Base-by-base conservation (phyloP, 2,888 invertebrate species). In the Ophioninae sp. region DNA sequence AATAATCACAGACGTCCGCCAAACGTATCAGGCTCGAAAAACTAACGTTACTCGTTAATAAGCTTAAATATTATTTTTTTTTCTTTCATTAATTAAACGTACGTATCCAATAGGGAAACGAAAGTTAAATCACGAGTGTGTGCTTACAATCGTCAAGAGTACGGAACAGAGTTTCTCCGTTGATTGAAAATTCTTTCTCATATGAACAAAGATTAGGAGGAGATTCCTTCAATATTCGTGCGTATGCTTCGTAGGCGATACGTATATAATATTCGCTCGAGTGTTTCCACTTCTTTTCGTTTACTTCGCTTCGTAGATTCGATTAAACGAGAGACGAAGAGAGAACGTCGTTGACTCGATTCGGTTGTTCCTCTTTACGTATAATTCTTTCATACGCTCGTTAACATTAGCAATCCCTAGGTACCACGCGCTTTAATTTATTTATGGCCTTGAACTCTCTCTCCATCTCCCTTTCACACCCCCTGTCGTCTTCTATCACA, bases 1-100 rank as follows among this genome's bases (percentile, higher is more conserved):
- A 76, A 87, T 88, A 88, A 89, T 90, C 88, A 89, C 88, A 89
- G 88, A 89, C 89, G 87, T 89, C 87, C 87, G 89, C 88, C 89
- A 88, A 89, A 89, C 88, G 88, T 87, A 88, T 87, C 87, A 89
- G 89, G 89, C 88, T 86, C 87, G 73, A 51, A 86, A 87, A 87
- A 87, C 85, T 87, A 88, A 86, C 82, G 72, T 83, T 88, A 87
- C 85, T 82, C 85, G 86, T 51, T 51, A 51, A 51, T 86, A 85
- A 85, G 73, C 86, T 87, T 59, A 59, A 78, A 78, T 65, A 78
- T 76, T 81, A 80, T 84, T 77, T 74, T 68, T 73, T 81, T 81
- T 84, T 77, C 72, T 68, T 73, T 73, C 73, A 30, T 30, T 30
- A 30, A 30, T 30, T 30, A 30, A 30, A 30, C 30, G 51, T 51